Evolutionary conservation across 2,113 vertebrate species (phyloP), one percentile per base, ranked within the genome.

Genomic region (Peromyscus polionotus): DNA sequence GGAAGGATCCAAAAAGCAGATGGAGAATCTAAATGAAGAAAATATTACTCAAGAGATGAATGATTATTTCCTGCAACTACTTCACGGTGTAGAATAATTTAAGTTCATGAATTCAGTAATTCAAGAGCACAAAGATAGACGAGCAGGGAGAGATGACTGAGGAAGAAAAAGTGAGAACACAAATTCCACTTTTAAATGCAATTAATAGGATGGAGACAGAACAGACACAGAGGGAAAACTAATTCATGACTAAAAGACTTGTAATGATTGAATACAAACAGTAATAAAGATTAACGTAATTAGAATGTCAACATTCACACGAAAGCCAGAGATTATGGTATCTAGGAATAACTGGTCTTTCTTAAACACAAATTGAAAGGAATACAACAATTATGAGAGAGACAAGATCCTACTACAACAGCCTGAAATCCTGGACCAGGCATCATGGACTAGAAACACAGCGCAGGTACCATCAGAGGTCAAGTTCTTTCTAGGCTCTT

Each of bases 11-110:
- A 97, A 80, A n/a, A 72, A 67, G 28, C 67, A 90, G 61, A 57
- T 16, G 39, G 33, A 67, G 76, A 92, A 79, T 79, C 45, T 85
- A 79, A 85, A 20, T 65, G 88, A n/a, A 39, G 94, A 92, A 85
- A 88, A n/a, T 59, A 70, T 76, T 67, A 57, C 73, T 70, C 48
- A 10, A 57, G 39, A 94, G 73, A 86, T 17, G 39, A 89, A 80
- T 81, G 59, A 93, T 45, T 65, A 63, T 83, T 91, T 87, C 10
- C 68, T 13, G 5, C 3, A 86, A 31, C 20, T 86, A 22, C 85
- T 94, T 90, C 83, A 48, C 54, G 59, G 19, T 36, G 3, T 89
- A 89, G 72, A 73, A 90, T 28, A 75, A 73, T 79, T 92, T 61
- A 79, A 86, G n/a, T 77, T 51, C 13, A 54, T 28, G n/a, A 95